Percentiles rank a stretch among this genome's conserved stretches.
Evolutionary conservation across 2,888 invertebrate genomes (phyloP).

Genomic region (Protonemura montana): DNA sequence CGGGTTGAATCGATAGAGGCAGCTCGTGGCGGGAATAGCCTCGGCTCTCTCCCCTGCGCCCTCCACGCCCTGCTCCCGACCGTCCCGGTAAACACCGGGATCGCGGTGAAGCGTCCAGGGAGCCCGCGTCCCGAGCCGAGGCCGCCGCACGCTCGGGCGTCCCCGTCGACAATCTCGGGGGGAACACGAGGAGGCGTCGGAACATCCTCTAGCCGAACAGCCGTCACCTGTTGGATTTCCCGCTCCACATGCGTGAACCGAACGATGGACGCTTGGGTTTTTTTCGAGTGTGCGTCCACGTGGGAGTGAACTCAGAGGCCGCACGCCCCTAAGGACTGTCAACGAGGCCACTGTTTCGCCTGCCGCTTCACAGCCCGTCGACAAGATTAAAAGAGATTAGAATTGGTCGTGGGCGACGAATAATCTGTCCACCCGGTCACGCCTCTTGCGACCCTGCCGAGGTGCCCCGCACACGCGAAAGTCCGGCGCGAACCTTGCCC

Average conservation of each 20-base stretch:
- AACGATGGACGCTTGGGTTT: neutral
- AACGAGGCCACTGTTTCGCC: neutral
- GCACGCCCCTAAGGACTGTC: neutral
- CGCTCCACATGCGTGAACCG: neutral
- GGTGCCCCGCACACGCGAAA: neutral
- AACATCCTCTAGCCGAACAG: neutral
- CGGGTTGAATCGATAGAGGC: conserved; percentile 33
- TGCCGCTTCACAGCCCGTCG: neutral
- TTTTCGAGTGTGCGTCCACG: neutral
- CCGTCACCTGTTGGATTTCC: neutral
- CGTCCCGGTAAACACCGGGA: neutral
- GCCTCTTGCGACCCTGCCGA: neutral
- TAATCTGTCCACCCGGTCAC: neutral
- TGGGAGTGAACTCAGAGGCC: neutral
- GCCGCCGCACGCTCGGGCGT: neutral
- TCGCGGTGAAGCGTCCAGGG: neutral
- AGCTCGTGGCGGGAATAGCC: conserved; percentile 31
- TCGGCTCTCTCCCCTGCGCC: neutral
- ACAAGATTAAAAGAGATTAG: neutral
- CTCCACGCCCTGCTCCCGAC: neutral
- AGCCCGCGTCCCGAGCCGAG: neutral
- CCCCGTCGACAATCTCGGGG: too few species aligned
- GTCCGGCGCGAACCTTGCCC: neutral
- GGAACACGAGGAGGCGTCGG: neutral
- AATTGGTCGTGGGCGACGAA: neutral